Evolutionary conservation across 2,113 vertebrate genomes (phyloP).

Genomic region (Carettochelys insculpta): DNA sequence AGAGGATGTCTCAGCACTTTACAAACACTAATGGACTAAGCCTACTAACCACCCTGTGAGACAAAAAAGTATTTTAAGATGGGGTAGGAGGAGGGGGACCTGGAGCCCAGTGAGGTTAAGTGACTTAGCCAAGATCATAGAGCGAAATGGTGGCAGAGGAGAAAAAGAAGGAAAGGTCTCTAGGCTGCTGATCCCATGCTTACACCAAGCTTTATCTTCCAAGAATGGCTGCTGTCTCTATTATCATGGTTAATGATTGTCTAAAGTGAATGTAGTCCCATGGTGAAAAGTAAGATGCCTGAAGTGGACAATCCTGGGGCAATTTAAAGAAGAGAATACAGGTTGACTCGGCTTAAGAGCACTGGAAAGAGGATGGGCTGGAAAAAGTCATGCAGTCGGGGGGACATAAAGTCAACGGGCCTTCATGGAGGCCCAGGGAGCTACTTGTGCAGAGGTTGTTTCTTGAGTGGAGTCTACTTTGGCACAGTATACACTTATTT

Average conservation of each 20-base stretch:
- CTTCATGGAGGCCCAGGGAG: neutral
- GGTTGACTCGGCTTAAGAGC: neutral
- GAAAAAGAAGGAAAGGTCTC: neutral
- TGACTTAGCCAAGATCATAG: neutral
- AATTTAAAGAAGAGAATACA: neutral
- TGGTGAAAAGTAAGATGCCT: neutral
- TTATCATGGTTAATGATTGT: too few relatives aligned
- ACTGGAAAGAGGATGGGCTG: neutral
- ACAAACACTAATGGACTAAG: conserved; percentile 21
- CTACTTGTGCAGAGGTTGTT: neutral
- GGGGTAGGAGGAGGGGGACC: neutral
- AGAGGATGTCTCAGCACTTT: neutral
- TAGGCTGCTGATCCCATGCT: neutral
- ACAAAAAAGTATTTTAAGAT: neutral
- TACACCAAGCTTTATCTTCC: neutral
- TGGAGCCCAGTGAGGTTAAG: neutral
- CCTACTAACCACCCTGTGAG: neutral
- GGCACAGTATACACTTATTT: fast-evolving
- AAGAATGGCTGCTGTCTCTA: neutral
- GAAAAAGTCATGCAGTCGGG: neutral
- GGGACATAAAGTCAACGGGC: fast-evolving
- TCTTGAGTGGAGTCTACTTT: neutral
- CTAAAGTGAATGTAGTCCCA: neutral
- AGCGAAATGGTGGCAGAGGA: neutral
- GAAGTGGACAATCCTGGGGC: neutral